Conservation (phyloP, 2,113 vertebrate genomes). For the Potamarius usumacintae region DNA sequence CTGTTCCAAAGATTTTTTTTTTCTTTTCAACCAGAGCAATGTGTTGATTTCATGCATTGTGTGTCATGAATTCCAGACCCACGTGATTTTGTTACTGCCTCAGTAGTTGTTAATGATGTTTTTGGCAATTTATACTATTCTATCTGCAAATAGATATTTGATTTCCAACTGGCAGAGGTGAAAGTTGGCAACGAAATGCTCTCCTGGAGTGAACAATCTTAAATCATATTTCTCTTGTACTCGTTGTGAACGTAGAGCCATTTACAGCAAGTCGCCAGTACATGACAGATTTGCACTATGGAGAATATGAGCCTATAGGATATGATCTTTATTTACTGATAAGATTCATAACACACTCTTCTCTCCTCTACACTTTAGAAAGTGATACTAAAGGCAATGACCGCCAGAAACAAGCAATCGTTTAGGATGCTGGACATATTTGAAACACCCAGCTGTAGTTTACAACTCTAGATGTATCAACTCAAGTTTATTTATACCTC, state of each 20-base stretch:
- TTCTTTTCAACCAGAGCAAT: neutral
- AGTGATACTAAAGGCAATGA: neutral
- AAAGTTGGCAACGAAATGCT: neutral
- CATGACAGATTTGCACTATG: neutral
- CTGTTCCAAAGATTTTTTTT: neutral
- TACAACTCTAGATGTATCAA: neutral
- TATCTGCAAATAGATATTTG: neutral
- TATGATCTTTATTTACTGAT: neutral
- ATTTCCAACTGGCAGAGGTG: neutral
- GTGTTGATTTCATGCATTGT: neutral
- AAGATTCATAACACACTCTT: neutral
- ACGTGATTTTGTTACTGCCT: neutral
- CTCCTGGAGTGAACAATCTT: neutral
- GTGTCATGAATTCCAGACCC: neutral
- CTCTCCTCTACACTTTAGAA: neutral
- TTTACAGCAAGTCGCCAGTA: neutral
- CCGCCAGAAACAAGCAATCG: neutral
- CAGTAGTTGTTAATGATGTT: neutral
- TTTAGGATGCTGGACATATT: neutral
- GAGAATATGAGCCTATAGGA: neutral
- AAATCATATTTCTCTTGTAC: neutral
- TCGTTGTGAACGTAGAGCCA: neutral
- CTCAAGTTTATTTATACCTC: neutral
- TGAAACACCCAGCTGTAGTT: neutral
- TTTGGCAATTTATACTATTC: neutral